Conservation (phyloP, 2,113 vertebrate species). For the Cisticola juncidis region DNA sequence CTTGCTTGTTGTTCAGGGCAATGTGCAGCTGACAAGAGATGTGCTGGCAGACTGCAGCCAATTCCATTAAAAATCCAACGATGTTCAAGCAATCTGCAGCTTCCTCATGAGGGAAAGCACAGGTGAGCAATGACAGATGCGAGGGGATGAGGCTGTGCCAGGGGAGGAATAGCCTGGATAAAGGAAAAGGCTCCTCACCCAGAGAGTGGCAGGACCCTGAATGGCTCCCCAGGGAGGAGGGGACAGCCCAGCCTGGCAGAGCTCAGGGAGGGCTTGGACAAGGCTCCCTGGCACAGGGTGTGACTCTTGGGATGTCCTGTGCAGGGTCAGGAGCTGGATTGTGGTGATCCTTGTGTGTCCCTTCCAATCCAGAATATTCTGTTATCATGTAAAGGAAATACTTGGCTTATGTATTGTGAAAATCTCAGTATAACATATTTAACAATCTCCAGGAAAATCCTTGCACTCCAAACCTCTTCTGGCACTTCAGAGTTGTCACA, state of each 20-base stretch:
- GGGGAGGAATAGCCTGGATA: background rate
- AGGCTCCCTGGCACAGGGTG: rapidly evolving
- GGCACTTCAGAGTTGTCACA: background rate
- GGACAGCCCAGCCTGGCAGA: background rate
- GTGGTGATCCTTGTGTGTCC: background rate
- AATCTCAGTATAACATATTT: background rate
- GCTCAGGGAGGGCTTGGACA: background rate
- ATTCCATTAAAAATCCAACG: background rate
- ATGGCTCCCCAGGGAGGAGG: background rate
- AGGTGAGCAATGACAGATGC: background rate
- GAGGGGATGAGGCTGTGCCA: background rate
- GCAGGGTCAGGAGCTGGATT: background rate
- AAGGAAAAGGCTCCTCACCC: background rate
- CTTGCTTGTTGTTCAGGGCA: background rate
- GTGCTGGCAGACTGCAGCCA: background rate
- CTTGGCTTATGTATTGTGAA: background rate
- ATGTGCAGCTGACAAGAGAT: background rate
- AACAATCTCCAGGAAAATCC: background rate
- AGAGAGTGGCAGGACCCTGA: background rate
- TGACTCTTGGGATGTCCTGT: background rate
- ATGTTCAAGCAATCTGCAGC: background rate
- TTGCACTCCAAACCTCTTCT: background rate
- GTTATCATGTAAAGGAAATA: background rate
- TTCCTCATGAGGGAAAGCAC: background rate
- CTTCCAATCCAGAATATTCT: background rate